phyloP scores from a whole-genome alignment of 2,797 vertebrate species.

The Borostomias antarcticus region DNA sequence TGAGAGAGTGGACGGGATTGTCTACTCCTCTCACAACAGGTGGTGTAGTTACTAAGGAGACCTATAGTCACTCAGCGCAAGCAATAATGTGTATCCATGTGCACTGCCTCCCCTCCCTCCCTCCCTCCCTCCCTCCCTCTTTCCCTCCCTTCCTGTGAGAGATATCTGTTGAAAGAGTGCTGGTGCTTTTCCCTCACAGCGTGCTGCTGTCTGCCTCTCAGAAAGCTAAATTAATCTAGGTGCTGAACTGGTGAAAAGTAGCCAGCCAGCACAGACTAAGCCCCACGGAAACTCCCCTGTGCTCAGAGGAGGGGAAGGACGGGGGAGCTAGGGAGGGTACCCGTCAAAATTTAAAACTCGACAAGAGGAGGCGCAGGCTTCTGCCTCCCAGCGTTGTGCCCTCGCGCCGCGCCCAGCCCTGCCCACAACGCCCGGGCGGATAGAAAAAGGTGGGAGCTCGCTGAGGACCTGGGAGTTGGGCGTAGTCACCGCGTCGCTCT shows the following conservation, averaged over 20 bases:
- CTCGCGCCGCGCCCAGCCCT: slow-evolving; percentile 29
- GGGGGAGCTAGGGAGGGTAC: slow-evolving; percentile 43
- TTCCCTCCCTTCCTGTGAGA: slow-evolving; percentile 41
- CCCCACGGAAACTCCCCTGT: slow-evolving; percentile 31
- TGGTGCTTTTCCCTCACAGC: slow-evolving; percentile 39
- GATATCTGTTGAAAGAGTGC: slow-evolving; percentile 52
- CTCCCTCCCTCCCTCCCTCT: slow-evolving; percentile 38
- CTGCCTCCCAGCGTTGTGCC: slow-evolving; percentile 46
- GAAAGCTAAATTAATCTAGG: slow-evolving; percentile 60
- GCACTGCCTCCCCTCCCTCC: background rate
- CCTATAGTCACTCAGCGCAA: slow-evolving; percentile 7
- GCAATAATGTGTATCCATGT: background rate
- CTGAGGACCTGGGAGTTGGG: slow-evolving; percentile 30
- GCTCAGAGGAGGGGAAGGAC: slow-evolving; percentile 39
- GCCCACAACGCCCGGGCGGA: slow-evolving; percentile 51
- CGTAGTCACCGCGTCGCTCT: slow-evolving; percentile 31
- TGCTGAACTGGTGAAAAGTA: slow-evolving; percentile 62
- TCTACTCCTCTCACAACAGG: slow-evolving; percentile 30
- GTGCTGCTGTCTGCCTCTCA: slow-evolving; percentile 45
- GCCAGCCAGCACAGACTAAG: slow-evolving; percentile 38
- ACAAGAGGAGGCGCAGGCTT: slow-evolving; percentile 36
- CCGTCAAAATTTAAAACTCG: slow-evolving; percentile 61
- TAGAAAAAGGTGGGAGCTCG: slow-evolving; percentile 44
- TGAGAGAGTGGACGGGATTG: too few relatives aligned
- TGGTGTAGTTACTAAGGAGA: slow-evolving; percentile 49